Evolutionary conservation across 2,797 vertebrate species (phyloP).

Genomic region (Numenius phaeopus): DNA sequence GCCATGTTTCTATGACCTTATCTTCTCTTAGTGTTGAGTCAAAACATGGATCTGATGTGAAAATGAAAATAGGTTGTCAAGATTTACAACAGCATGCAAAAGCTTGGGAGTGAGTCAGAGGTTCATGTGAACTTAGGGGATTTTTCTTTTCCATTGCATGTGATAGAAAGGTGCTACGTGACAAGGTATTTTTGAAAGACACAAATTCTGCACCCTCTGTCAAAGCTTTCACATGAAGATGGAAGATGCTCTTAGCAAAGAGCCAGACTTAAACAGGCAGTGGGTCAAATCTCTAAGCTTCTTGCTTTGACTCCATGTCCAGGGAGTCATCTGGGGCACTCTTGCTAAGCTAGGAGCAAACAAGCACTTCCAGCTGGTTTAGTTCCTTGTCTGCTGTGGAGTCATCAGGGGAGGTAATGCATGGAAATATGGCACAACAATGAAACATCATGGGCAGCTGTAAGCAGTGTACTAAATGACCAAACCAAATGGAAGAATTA

Average conservation of each 20-base stretch:
- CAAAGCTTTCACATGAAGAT: not conserved
- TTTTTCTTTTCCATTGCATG: not conserved
- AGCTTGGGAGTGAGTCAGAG: not conserved
- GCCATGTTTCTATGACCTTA: slow-evolving; percentile 14
- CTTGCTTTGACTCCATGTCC: not conserved
- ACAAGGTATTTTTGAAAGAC: not conserved
- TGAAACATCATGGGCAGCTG: not conserved
- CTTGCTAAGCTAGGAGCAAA: not conserved
- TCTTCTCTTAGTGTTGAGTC: slow-evolving; percentile 21
- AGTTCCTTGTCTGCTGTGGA: not conserved
- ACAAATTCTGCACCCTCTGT: not conserved
- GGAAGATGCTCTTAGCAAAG: not conserved
- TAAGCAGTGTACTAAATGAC: not conserved
- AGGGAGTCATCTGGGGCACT: not conserved
- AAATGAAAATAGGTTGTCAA: slow-evolving; percentile 31
- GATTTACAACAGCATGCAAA: not conserved
- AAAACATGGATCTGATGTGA: slow-evolving; percentile 20
- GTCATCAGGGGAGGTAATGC: not conserved
- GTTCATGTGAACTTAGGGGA: not conserved
- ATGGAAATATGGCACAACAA: not conserved
- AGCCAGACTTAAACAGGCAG: not conserved
- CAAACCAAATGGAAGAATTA: not conserved
- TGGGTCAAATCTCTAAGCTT: not conserved
- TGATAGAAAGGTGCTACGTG: not conserved
- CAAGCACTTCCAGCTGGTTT: not conserved